Evolutionary conservation across 2,888 invertebrate species (phyloP), one percentile per base, ranked within the genome.

Genomic region (Melolontha melolontha): DNA sequence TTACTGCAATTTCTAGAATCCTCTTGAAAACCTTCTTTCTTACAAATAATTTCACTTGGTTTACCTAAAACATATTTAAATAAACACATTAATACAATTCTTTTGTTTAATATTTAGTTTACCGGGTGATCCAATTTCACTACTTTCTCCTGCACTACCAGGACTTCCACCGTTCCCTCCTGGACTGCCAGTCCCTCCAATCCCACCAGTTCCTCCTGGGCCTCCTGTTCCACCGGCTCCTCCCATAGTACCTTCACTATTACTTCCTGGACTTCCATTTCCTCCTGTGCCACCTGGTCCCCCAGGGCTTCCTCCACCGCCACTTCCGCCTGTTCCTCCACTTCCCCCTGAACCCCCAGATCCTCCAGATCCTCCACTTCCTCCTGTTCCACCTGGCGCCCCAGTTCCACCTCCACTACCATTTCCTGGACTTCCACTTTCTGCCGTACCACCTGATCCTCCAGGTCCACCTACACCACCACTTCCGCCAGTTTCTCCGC

Each of bases 1-100:
- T 90, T 91, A 69, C 86, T 89, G 77, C 93, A 93, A 77, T 93
- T 87, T 57, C 83, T 84, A 40, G 86, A 84, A 80, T 93, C 89
- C 11, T 89, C 88, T 76, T 90, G 87, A 80, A 91, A 94, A 54
- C 94, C 94, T 79, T 91, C 90, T 72, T 83, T 80, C 14, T 81
- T 83, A 78, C 92, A 92, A 59, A 78, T 64, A 11, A 54, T 40
- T 5, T 29, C 41, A 11, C 40, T 12, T 4, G 40, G 55, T 41
- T 55, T 55, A 16, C 44, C 57, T 44, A 17, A 44, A 44, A 59
- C 14, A 7, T 14, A 6, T 22, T 22, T 22, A 44, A 5, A 55
- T n/a, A 12, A 44, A 29, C 1, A 42, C 6, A 12, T 6, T 14
- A 8, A 12, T 12, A 47, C 12, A 14, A 5, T 47, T 5, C 4